Percentiles rank a stretch among this genome's conserved stretches.
These are phyloP conservation scores for Tanaodytes sp. DNA, from an alignment of 2,888 invertebrate species.

Conservation along the genomic window DNA sequence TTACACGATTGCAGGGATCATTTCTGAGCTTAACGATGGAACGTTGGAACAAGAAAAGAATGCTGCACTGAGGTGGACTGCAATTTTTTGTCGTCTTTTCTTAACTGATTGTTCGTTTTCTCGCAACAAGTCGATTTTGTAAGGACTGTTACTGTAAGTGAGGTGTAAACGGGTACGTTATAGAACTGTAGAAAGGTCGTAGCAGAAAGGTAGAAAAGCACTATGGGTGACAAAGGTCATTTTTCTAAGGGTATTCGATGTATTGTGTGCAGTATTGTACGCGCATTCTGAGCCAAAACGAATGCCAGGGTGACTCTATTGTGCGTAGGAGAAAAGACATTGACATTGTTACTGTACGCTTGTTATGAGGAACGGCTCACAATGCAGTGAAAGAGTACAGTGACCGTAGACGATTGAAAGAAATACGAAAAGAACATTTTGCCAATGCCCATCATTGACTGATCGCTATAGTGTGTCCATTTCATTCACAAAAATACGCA, in stretches of 20 bases:
- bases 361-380: slow-evolving; percentile 60
- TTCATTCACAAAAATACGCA: slow-evolving; percentile 60
- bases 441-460: slow-evolving; percentile 57
- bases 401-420: slow-evolving; percentile 57
- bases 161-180: slow-evolving; percentile 48
- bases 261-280: slow-evolving; percentile 58
- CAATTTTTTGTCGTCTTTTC: slow-evolving; percentile 43
- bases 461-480: slow-evolving; percentile 56
- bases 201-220: slow-evolving; percentile 52
- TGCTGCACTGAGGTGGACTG: slow-evolving; percentile 11
- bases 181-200: slow-evolving; percentile 48
- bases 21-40: background rate
- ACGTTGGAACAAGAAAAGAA: slow-evolving; percentile 12
- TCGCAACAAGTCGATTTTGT: slow-evolving; percentile 54
- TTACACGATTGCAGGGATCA: too few relatives aligned
- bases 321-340: slow-evolving; percentile 60
- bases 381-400: slow-evolving; percentile 59
- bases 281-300: slow-evolving; percentile 56
- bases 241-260: slow-evolving; percentile 59
- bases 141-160: slow-evolving; percentile 44
- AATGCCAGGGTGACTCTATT: slow-evolving; percentile 57
- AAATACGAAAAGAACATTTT: slow-evolving; percentile 57
- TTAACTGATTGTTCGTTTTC: slow-evolving; percentile 49
- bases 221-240: slow-evolving; percentile 60
- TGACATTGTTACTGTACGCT: slow-evolving; percentile 61